Base-by-base conservation (phyloP, 2,797 vertebrate genomes). In the Melopsittacus undulatus region DNA sequence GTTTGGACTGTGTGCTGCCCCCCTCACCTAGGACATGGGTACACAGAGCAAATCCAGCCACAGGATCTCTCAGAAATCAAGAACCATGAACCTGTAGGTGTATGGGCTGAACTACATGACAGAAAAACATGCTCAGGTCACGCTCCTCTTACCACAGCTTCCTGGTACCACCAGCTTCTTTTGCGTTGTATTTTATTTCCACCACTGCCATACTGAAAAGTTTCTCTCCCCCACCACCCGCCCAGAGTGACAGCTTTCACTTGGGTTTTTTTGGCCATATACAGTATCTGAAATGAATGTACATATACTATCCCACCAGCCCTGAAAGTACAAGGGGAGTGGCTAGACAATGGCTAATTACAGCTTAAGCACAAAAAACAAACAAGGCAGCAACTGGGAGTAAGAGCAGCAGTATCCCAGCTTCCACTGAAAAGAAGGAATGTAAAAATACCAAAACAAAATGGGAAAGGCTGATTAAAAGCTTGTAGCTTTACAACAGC, bases 301-400 rank as follows among this genome's bases (percentile, higher is more conserved):
- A 64, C 2, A 13, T 9, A 24, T 30, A 46, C 34, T 38, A 29
- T 24, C 67, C 89, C 81, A 91, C 34, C 38, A 62, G 45, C 51
- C 19, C 75, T 1, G 6, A 76, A 29, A 93, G 66, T 63, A 67
- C 81, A 61, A 59, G 48, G 46, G 84, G 75, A 92, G 63, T 54
- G 52, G 48, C 72, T 54, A 52, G 32, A 70, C 43, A 45, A 40
- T 2, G 12, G 46, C 34, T 93, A 83, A 94, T 93, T 92, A 94
- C 20, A 94, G 91, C 64, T 67, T n/a, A 68, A 24, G 74, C 70
- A 87, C 61, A 46, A 89, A 95, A 95, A 90, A 70, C 90, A 94
- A 95, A 86, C 69, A 64, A 68, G 61, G 78, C 67, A 82, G 51
- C 80, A 59, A 46, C 69, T 49, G 42, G 5, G 16, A 72, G 38